Evolutionary conservation across 2,113 vertebrate species (phyloP).

Genomic region (Strix aluco): DNA sequence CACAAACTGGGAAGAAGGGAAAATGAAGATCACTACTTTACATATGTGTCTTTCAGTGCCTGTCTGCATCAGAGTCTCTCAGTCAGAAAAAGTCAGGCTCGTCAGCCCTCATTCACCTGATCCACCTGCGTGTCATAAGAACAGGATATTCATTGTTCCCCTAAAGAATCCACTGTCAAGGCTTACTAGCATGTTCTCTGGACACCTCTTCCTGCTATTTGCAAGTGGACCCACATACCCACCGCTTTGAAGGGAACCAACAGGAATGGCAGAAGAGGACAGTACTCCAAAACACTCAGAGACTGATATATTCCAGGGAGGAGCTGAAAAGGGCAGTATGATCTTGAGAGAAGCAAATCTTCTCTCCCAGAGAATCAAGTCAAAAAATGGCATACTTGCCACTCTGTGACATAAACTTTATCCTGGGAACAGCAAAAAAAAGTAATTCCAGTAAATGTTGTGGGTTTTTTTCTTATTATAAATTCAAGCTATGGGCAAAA

Average conservation of each 20-base stretch:
- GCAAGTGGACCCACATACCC: background rate
- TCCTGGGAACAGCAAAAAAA: background rate
- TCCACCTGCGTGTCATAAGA: accelerated
- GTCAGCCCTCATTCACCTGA: background rate
- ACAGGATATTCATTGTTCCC: background rate
- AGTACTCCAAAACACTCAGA: background rate
- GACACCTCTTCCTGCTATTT: background rate
- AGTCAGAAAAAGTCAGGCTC: background rate
- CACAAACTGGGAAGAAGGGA: background rate
- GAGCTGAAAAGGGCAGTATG: background rate
- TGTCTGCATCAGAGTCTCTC: background rate
- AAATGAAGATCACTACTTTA: background rate
- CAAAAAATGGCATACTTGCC: background rate
- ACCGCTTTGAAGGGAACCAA: background rate
- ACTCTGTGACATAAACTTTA: background rate
- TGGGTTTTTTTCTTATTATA: background rate
- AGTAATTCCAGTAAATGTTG: background rate
- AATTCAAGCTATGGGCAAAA: background rate
- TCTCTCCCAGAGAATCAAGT: background rate
- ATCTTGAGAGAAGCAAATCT: background rate
- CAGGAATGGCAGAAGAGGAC: background rate
- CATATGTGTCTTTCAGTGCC: background rate
- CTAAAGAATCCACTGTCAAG: background rate
- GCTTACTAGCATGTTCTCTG: background rate
- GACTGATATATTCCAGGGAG: background rate